Evolutionary conservation across 1,140 invertebrate genomes (phyloP).

Genomic region (Lanistes nyassanus): DNA sequence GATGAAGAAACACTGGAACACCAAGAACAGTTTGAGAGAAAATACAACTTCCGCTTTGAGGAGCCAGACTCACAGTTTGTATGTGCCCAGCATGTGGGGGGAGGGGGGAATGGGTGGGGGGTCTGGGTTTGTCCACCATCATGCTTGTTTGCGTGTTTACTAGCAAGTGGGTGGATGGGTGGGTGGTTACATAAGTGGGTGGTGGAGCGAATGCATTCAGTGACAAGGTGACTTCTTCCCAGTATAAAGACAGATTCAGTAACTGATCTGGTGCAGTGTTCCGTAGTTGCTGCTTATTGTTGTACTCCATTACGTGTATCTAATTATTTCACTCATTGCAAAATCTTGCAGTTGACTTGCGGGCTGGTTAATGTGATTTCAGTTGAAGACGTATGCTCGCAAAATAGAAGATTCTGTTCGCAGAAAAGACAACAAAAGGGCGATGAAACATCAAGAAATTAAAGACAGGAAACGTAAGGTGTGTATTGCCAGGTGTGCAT

Average conservation of each 20-base stretch:
- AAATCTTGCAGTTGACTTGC: neutral
- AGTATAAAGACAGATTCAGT: too few relatives aligned
- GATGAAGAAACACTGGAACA: slow-evolving; percentile 82
- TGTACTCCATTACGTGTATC: too few relatives aligned
- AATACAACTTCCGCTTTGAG: slow-evolving; percentile 96
- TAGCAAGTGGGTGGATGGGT: too few relatives aligned
- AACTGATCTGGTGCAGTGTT: too few relatives aligned
- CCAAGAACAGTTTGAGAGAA: slow-evolving; percentile 92
- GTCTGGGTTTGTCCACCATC: too few relatives aligned
- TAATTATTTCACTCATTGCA: too few relatives aligned
- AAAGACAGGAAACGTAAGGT: slow-evolving; percentile 87
- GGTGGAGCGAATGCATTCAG: too few relatives aligned
- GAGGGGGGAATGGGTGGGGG: neutral
- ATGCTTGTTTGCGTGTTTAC: too few relatives aligned
- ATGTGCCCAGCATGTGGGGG: slow-evolving; percentile 62
- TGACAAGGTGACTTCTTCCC: too few relatives aligned
- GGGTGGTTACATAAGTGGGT: too few relatives aligned
- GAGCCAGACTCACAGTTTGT: slow-evolving; percentile 95
- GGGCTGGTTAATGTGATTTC: neutral
- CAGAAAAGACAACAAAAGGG: slow-evolving; percentile 80
- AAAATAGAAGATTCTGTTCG: slow-evolving; percentile 86
- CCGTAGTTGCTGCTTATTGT: too few relatives aligned
- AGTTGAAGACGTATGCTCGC: slow-evolving; percentile 78
- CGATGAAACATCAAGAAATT: slow-evolving; percentile 80
- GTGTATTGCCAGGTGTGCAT: too few relatives aligned